Evolutionary conservation across 1,140 invertebrate genomes (phyloP), one percentile per base, ranked within the genome.

Genomic region (Drosophila kohkoa): DNA sequence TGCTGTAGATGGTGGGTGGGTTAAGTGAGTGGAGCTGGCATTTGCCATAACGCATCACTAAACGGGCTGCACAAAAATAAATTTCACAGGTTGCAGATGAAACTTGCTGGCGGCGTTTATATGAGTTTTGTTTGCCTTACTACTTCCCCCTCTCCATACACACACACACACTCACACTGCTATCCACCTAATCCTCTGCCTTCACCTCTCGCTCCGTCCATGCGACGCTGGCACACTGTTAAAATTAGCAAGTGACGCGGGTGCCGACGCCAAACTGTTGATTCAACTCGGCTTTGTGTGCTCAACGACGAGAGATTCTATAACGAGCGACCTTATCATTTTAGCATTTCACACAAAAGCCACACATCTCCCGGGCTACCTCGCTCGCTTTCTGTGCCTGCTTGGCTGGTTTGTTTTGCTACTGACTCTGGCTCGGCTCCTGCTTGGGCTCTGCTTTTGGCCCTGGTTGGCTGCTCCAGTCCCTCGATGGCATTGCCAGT

Each of bases 31-130:
- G 25, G 30, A 20, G 15, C 45, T 76, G 52, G 45, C 48, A 38
- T 52, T 75, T 77, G 67, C 77, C 63, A 77, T 81, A 89, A 89
- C 85, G 85, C 85, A 88, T 89, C 85, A 83, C 67, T 88, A 69
- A 76, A 57, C 85, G 72, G 41, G 72, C 63, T 81, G 81, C 81
- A 78, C 81, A 57, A 89, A 89, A 85, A 88, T 83, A 88, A 80
- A 83, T 73, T 69, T 68, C 57, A 70, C 68, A 85, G 79, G 72
- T 88, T 83, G 77, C 80, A 81, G 69, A 71, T 83, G 74, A 88
- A 89, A 68, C 66, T 87, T 59, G 60, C 69, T 54, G 76, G 41
- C 65, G 52, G 52, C 48, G 8, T 63, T 67, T 67, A 41, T 63
- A 28, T 58, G 15, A 54, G 48, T 59, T 43, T 43, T 48, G 62